Evolutionary conservation across 2,113 vertebrate species (phyloP).

Genomic region (Paratilapia polleni): DNA sequence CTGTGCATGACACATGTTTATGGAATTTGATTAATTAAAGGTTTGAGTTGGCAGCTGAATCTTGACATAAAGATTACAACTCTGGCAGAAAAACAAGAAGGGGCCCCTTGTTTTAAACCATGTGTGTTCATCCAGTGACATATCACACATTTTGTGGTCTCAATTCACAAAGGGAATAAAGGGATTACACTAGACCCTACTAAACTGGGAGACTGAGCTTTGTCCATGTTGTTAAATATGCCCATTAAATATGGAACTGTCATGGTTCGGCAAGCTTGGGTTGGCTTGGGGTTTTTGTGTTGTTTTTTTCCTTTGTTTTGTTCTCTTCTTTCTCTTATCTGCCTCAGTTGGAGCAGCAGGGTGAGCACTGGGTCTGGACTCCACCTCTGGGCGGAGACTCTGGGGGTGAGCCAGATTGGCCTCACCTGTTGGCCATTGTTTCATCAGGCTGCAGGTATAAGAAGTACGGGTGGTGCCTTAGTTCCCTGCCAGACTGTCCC

Average conservation of each 20-base stretch:
- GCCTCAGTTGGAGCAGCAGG: no score
- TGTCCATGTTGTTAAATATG: not conserved
- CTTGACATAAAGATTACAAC: slow-evolving; percentile 64
- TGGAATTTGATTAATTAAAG: slow-evolving; percentile 79
- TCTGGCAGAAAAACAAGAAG: slow-evolving; percentile 10
- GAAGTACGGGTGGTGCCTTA: no score
- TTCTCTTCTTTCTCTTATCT: no score
- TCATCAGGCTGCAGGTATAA: no score
- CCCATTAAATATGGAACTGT: not conserved
- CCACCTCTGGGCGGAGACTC: no score
- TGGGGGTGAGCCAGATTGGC: no score
- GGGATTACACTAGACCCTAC: not conserved
- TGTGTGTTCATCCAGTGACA: slow-evolving; percentile 12
- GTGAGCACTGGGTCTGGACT: no score
- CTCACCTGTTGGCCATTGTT: no score
- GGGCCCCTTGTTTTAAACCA: slow-evolving; percentile 9
- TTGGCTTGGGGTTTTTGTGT: no score
- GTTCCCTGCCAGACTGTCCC: no score
- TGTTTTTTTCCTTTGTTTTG: no score
- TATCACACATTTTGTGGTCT: slow-evolving; percentile 29
- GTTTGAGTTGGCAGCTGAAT: slow-evolving; percentile 44
- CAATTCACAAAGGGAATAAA: slow-evolving; percentile 5
- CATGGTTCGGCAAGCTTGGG: no score
- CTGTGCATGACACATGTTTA: slow-evolving; percentile 54
- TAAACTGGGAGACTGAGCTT: not conserved